Evolutionary conservation across 1,140 invertebrate genomes (phyloP), one percentile per base, ranked within the genome.

Genomic region (Hypsibius dujardini): DNA sequence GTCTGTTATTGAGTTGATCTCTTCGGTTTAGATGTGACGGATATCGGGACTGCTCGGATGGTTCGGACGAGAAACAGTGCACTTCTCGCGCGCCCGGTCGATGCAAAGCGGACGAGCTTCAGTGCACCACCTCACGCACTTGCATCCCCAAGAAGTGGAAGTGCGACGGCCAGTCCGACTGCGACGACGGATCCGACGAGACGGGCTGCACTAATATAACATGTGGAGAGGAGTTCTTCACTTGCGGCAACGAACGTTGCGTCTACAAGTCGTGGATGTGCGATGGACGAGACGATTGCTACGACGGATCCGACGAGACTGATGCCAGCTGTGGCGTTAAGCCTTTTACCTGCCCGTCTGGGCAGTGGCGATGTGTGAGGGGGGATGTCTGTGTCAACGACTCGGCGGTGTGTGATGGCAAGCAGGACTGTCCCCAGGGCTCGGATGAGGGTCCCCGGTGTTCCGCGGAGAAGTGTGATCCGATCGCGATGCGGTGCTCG

Each of bases 211-310:
- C 74, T 74, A 73, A 74, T 28, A 42, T 47, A 7, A 70, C 46
- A 12, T 70, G 70, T 46, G 70, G 70, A 12, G 56, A 70, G 45
- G 62, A 67, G 12, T 67, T 67, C 42, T 67, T 67, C 62, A 7
- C 7, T 7, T 67, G 62, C 62, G 42, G 42, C 42, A 67, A 67
- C 62, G 7, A 3, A 7, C 7, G 45, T 3, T 67, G 62, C 62
- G 62, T 67, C 7, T 67, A 14, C 62, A 67, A 67, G 62, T 67
- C 62, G 0, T 92, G 93, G 80, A 88, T 97, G 46, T 98, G 95
- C 80, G 94, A 98, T 78, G 91, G 91, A 0, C 87, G 88, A 74
- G 88, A 96, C 78, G 94, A 98, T 79, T 98, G 95, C 78, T 90
- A 89, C 0, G 95, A 98, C 79, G 86, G 86, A 69, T 90, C 88